Conservation (phyloP, 2,888 invertebrate species). For the Phortica magna region DNA sequence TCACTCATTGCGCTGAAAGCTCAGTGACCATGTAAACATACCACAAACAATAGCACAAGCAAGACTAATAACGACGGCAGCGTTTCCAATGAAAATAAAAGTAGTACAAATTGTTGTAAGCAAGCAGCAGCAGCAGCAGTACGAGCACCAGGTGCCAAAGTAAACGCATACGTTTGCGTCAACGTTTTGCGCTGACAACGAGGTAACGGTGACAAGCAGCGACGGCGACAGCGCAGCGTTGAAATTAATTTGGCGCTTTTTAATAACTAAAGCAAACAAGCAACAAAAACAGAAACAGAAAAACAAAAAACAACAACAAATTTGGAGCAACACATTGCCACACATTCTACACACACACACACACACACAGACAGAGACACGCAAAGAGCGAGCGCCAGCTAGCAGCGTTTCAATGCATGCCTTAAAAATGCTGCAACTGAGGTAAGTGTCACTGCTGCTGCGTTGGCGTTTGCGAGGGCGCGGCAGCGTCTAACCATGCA, state of each 20-base stretch:
- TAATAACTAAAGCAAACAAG: neutral
- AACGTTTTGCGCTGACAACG: conserved; percentile 6
- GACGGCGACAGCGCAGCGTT: neutral
- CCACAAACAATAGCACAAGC: conserved; percentile 47
- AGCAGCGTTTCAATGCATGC: neutral
- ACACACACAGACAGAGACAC: neutral
- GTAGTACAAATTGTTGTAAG: conserved; percentile 56
- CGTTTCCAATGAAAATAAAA: conserved; percentile 71
- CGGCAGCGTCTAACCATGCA: conserved; percentile 47
- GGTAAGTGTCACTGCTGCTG: conserved; percentile 38
- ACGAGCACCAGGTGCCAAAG: neutral
- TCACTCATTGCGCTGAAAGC: conserved; percentile 54
- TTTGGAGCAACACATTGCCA: conserved; percentile 55
- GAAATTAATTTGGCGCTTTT: conserved; percentile 14
- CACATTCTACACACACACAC: neutral
- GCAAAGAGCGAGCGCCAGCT: neutral
- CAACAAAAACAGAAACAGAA: conserved; percentile 18
- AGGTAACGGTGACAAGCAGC: conserved; percentile 28
- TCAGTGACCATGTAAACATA: conserved; percentile 69
- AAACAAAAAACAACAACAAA: conserved; percentile 44
- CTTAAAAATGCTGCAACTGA: conserved; percentile 47
- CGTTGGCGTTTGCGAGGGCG: conserved; percentile 67
- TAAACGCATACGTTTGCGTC: neutral
- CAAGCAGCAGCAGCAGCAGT: neutral
- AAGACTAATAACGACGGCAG: conserved; percentile 34